Conservation (phyloP, 1,140 invertebrate genomes). For the Heliconius melpomene region DNA sequence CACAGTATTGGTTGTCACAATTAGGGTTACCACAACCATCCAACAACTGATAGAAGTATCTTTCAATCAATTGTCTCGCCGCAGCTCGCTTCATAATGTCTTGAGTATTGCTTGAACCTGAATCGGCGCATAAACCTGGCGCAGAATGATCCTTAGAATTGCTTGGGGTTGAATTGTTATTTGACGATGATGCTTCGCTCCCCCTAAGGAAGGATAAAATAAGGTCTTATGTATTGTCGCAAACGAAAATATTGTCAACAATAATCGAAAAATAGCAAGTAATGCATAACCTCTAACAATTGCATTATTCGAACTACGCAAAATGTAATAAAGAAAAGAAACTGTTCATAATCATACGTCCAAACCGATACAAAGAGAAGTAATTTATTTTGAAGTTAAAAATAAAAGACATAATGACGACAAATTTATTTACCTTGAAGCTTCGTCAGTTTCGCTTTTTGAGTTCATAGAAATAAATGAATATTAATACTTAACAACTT, state of each 20-base stretch:
- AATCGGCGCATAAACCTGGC: constrained; percentile 61
- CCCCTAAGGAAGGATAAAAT: constrained; percentile 56
- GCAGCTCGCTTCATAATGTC: constrained; percentile 92
- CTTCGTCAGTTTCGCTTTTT: constrained; percentile 80
- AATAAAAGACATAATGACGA: constrained; percentile 21
- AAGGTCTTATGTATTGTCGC: not conserved
- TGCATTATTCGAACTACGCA: constrained; percentile 8
- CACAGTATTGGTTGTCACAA: constrained; percentile 93
- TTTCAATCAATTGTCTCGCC: constrained; percentile 93
- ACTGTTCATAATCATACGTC: constrained; percentile 4
- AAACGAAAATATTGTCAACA: constrained; percentile 30
- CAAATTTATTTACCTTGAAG: constrained; percentile 80
- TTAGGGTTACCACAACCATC: constrained; percentile 93
- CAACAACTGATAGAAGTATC: constrained; percentile 95
- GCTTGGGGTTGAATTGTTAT: constrained; percentile 63
- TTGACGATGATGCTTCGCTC: constrained; percentile 80
- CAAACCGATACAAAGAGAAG: not conserved
- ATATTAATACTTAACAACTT: constrained; percentile 56
- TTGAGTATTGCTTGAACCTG: constrained; percentile 49
- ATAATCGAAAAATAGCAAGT: constrained; percentile 69
- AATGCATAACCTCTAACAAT: constrained; percentile 62
- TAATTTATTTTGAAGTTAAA: constrained; percentile 11
- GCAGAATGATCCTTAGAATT: constrained; percentile 55
- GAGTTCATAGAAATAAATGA: constrained; percentile 80
- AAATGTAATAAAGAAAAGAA: not conserved